A percentile compares a stretch with the other conserved stretches of the same genome.
Conservation (phyloP, 1,140 invertebrate species). For the Mactra quadrangularis region DNA sequence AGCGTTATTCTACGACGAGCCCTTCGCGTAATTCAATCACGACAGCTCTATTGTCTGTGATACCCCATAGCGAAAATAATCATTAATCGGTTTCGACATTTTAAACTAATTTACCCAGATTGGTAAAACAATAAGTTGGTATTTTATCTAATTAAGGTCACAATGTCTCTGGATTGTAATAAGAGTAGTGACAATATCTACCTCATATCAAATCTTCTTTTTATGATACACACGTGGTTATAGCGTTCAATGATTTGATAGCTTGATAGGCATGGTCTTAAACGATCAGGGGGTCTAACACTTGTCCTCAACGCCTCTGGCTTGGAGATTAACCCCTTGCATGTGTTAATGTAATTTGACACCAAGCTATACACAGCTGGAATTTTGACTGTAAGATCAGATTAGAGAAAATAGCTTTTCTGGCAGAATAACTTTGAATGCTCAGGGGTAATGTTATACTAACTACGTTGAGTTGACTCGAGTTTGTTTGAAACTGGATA, state of each 20-base stretch:
- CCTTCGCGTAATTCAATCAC: no score
- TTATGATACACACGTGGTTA: no score
- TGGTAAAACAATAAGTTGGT: no score
- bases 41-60: no score
- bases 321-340: not conserved
- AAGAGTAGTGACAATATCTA: not conserved
- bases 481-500: slow-evolving; percentile 26
- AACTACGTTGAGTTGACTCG: slow-evolving; percentile 3
- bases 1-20: no score
- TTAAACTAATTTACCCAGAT: no score
- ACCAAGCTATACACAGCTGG: not conserved
- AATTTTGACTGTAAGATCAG: not conserved
- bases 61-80: no score
- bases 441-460: not conserved
- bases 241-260: no score
- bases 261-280: no score
- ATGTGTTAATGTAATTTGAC: not conserved
- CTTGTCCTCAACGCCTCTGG: not conserved
- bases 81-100: no score
- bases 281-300: no score
- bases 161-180: not conserved
- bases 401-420: slow-evolving; percentile 38
- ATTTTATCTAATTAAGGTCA: not conserved
- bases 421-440: slow-evolving; percentile 22
- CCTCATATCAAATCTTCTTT: not conserved